Evolutionary conservation across 1,140 invertebrate genomes (phyloP).

Genomic region (Thalassaphorura encarpata): DNA sequence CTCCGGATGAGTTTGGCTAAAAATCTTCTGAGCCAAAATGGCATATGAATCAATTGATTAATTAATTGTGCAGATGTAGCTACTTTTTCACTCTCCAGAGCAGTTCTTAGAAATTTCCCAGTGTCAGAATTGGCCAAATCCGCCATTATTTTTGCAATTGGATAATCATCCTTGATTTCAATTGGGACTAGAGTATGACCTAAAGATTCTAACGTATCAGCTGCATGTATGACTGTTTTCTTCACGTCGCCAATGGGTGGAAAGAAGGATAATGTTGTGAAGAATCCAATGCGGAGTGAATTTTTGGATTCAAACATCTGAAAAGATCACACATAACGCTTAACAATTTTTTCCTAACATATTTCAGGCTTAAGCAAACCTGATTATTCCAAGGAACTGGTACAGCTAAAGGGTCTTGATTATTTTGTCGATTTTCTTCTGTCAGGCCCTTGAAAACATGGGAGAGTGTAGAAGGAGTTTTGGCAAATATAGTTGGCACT

Average conservation of each 20-base stretch:
- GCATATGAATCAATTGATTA: conserved; percentile 1
- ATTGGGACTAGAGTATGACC: conserved; percentile 25
- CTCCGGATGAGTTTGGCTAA: background rate
- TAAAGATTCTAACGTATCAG: conserved; percentile 7
- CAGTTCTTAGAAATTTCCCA: conserved; percentile 10
- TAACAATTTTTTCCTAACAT: background rate
- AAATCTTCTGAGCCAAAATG: background rate
- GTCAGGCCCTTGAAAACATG: conserved; percentile 19
- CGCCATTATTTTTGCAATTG: conserved; percentile 2
- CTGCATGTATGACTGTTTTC: conserved; percentile 18
- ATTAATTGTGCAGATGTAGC: background rate
- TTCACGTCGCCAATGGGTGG: conserved; percentile 18
- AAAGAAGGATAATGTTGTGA: conserved; percentile 14
- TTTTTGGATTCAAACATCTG: conserved; percentile 15
- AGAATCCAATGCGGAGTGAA: conserved; percentile 19
- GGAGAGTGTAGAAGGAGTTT: background rate
- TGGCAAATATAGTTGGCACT: conserved; percentile 3
- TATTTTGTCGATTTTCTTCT: conserved; percentile 20
- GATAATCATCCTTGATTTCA: conserved; percentile 11
- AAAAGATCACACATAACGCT: no score
- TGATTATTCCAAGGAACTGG: conserved; percentile 29
- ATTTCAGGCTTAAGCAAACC: background rate
- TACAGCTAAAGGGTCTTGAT: conserved; percentile 23
- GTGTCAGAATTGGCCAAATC: conserved; percentile 15
- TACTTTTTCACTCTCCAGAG: background rate